Conservation (phyloP, 2,888 invertebrate genomes). For the Lysandra bellargus region DNA sequence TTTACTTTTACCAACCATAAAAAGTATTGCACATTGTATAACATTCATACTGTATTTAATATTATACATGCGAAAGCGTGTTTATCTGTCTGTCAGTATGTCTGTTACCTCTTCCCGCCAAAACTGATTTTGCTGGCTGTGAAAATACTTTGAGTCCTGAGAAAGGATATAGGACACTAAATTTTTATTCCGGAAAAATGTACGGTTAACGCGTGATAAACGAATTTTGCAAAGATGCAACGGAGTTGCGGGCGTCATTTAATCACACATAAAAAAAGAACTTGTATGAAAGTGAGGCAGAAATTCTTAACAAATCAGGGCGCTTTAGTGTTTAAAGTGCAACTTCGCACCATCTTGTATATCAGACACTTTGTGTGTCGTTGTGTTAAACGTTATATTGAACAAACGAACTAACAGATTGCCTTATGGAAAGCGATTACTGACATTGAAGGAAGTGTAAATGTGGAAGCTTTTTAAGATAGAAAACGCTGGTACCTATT, state of each 20-base stretch:
- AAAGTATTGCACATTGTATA: not conserved
- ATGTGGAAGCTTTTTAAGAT: too few species aligned
- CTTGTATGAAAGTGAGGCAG: slow-evolving; percentile 51
- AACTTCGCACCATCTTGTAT: slow-evolving; percentile 13
- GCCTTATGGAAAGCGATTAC: not conserved
- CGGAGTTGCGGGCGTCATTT: too few species aligned
- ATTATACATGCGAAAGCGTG: too few species aligned
- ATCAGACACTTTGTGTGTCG: not conserved
- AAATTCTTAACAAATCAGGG: slow-evolving; percentile 50
- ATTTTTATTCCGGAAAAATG: too few species aligned
- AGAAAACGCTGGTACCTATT: not conserved
- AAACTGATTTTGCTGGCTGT: too few species aligned
- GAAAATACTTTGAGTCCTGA: too few species aligned
- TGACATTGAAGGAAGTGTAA: not conserved
- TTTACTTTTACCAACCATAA: not conserved
- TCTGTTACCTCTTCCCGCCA: too few species aligned
- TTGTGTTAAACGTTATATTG: not conserved
- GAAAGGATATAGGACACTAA: too few species aligned
- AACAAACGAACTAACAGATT: not conserved
- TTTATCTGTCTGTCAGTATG: too few species aligned
- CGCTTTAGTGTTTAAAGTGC: slow-evolving; percentile 45
- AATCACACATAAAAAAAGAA: not conserved
- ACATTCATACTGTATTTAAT: not conserved
- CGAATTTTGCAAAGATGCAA: too few species aligned
- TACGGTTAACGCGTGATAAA: too few species aligned